Base-by-base conservation (phyloP, 2,797 vertebrate genomes). In the Trachops cirrhosus region DNA sequence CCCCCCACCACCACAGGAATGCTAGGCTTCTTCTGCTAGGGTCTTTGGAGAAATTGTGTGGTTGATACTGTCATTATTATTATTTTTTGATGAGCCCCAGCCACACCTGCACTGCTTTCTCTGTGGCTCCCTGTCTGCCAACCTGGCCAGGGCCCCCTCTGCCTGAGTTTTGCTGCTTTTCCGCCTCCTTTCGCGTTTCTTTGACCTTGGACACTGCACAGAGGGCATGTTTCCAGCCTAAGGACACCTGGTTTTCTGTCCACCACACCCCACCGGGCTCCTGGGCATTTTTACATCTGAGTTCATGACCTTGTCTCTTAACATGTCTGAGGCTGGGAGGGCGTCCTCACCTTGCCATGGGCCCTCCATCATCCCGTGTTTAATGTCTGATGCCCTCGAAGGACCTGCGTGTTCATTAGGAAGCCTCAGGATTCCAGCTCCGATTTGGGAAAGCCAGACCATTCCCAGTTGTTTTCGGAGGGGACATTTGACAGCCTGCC, bases 391-490 rank as follows among this genome's bases (percentile, higher is more conserved):
- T 8, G 9, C 21, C 14, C 26, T 78, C 5, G 62, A 86, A 93
- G 50, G 59, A 15, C n/a, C 29, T 41, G 9, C 1, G 1, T 1
- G 11, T 5, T 18, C 44, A 10, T 32, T 39, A 73, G 50, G 34
- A 83, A 57, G 34, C 59, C 46, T 52, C 39, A 9, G 19, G 14
- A 22, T 6, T 29, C 70, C 3, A 32, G 18, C 19, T 2, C 8
- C 0, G 1, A 5, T 39, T 19, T n/a, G 59, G 34, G 3, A 3
- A 3, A 1, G 15, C 59, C 9, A 0, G 9, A 5, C 5, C 3
- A 18, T 59, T 48, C 50, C 18, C 6, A 18, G 0, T 19, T 10
- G 0, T 32, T 50, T 80, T 50, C 57, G 83, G 64, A 54, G 41
- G 77, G 41, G 44, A 6, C 0, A 0, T 41, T 87, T 48, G 29